phyloP scores from a whole-genome alignment of 2,888 invertebrate genomes.

The Calameuta pallipes region DNA sequence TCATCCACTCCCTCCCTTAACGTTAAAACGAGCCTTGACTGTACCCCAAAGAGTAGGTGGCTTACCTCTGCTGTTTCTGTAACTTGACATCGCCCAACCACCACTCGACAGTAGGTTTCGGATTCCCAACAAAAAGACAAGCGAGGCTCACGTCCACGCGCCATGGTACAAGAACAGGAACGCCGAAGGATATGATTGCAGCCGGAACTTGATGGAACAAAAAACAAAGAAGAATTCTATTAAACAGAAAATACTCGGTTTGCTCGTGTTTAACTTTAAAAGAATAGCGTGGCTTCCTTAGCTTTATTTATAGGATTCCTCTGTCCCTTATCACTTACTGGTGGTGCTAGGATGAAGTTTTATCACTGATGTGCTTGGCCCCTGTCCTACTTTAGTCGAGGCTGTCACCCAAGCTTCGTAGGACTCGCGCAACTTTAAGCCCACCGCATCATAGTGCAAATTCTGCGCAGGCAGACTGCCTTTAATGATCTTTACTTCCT shows the following conservation, averaged over 20 bases:
- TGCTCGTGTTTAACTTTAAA: not conserved
- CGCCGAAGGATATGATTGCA: constrained; percentile 71
- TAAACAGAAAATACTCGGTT: not conserved
- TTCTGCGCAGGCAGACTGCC: constrained; percentile 66
- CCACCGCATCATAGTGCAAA: constrained; percentile 69
- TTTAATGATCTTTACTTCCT: constrained; percentile 68
- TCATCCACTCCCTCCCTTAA: not conserved
- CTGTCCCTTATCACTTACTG: constrained; percentile 44
- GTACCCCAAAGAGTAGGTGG: constrained; percentile 3
- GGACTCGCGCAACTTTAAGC: constrained; percentile 68
- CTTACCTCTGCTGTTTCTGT: constrained; percentile 57
- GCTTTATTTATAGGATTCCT: not conserved
- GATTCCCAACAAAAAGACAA: constrained; percentile 70
- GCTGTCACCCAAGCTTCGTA: constrained; percentile 75
- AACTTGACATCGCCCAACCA: constrained; percentile 65
- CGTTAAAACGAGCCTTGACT: not conserved
- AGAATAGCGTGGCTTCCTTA: not conserved
- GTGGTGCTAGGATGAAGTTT: constrained; percentile 67
- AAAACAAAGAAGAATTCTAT: not conserved
- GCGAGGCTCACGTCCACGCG: constrained; percentile 69
- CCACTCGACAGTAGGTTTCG: constrained; percentile 68
- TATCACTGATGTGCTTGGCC: constrained; percentile 70
- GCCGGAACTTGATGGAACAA: constrained; percentile 64
- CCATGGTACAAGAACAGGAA: constrained; percentile 69
- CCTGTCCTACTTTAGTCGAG: constrained; percentile 73